phyloP scores from a whole-genome alignment of 2,113 vertebrate species.

The Rattus rattus region DNA sequence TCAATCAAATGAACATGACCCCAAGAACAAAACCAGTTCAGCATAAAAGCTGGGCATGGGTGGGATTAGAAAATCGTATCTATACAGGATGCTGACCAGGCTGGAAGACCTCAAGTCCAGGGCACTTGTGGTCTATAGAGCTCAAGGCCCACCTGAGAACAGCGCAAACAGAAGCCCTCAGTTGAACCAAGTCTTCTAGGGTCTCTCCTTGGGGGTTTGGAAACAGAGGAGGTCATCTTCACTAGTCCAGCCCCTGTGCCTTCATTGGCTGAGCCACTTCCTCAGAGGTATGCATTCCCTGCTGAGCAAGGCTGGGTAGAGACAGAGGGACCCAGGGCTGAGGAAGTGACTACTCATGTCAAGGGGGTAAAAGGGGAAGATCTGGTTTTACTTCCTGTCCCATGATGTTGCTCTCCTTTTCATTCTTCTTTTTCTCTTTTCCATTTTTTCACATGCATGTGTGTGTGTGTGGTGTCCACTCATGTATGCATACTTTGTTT shows the following conservation, averaged over 20 bases:
- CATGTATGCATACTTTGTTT: not conserved
- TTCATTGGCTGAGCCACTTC: not conserved
- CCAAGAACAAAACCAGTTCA: not conserved
- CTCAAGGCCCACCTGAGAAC: not conserved
- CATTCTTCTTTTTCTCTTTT: not conserved
- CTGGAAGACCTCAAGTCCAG: not conserved
- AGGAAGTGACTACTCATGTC: not conserved
- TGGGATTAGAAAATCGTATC: not conserved
- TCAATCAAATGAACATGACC: not conserved
- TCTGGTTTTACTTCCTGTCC: not conserved
- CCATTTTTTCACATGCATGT: not conserved
- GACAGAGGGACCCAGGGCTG: not conserved
- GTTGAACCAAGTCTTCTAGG: not conserved
- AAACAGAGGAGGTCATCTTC: not conserved
- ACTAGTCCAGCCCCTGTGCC: not conserved
- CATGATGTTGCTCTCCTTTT: not conserved
- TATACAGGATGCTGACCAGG: not conserved
- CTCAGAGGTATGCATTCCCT: not conserved
- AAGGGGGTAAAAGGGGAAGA: not conserved
- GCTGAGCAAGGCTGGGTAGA: rapidly evolving
- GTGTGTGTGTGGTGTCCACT: not conserved
- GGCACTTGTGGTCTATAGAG: not conserved
- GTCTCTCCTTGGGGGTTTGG: not conserved
- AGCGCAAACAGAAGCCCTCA: not conserved
- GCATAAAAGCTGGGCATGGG: not conserved